These are phyloP conservation scores for Halictus ligatus DNA, from an alignment of 2,888 invertebrate genomes.

Conservation along the genomic window DNA sequence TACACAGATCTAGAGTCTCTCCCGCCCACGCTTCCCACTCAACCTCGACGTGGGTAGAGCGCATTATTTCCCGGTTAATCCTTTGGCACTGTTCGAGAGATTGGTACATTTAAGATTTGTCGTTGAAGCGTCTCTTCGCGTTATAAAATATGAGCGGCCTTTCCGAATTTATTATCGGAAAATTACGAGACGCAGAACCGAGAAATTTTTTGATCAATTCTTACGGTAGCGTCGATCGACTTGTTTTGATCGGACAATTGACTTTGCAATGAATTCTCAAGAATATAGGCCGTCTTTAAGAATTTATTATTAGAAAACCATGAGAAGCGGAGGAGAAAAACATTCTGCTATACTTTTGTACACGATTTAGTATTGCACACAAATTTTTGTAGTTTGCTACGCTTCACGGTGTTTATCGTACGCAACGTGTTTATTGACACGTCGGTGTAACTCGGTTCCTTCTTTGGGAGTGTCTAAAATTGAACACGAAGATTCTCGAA, in stretches of 20 bases:
- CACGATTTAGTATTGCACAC: too few species aligned
- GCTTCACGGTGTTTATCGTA: too few species aligned
- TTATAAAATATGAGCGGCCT: background rate
- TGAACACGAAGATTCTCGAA: background rate
- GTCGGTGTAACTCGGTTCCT: too few species aligned
- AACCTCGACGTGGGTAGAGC: slow-evolving; percentile 13
- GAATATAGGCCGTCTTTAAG: too few species aligned
- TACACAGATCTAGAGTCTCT: background rate
- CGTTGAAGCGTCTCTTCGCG: background rate
- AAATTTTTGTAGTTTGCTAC: too few species aligned
- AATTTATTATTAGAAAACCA: too few species aligned
- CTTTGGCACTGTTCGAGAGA: background rate
- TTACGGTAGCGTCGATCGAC: too few species aligned
- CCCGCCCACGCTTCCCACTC: background rate
- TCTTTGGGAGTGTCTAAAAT: background rate
- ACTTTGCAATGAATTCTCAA: too few species aligned
- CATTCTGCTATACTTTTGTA: too few species aligned
- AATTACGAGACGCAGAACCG: background rate
- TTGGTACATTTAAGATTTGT: background rate
- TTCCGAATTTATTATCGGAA: background rate
- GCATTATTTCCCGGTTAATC: slow-evolving; percentile 38
- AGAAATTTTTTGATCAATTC: background rate
- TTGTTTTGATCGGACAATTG: too few species aligned
- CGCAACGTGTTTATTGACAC: too few species aligned
- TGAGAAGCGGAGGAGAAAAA: too few species aligned